Evolutionary conservation across 1,140 invertebrate species (phyloP).

Genomic region (Megalonaias nervosa): DNA sequence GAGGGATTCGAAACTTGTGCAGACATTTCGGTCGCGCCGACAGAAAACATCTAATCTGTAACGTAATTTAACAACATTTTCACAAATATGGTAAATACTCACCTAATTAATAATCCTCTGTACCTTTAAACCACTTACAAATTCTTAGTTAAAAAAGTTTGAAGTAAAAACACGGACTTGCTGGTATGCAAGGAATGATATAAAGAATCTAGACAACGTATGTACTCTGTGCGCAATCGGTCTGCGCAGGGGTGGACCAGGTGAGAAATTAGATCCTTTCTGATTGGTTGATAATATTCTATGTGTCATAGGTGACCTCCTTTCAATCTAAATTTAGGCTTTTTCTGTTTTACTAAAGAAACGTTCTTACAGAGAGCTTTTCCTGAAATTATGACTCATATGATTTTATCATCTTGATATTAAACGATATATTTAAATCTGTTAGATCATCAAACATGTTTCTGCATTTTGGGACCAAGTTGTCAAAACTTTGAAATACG

Average conservation of each 20-base stretch:
- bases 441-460: too few relatives aligned
- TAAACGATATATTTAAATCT: too few relatives aligned
- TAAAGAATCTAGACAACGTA: conserved; percentile 95
- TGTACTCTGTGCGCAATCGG: conserved; percentile 84
- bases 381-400: too few relatives aligned
- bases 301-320: conserved; percentile 28
- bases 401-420: too few relatives aligned
- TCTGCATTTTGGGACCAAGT: too few relatives aligned
- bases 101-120: conserved; percentile 34
- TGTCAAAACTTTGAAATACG: too few relatives aligned
- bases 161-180: conserved; percentile 76
- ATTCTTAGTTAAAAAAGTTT: conserved; percentile 36
- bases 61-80: conserved; percentile 8
- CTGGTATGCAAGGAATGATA: conserved; percentile 95
- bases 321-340: conserved; percentile 20
- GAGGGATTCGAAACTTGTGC: conserved; percentile 78
- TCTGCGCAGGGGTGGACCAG: conserved; percentile 79
- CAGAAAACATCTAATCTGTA: conserved; percentile 71
- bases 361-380: too few relatives aligned
- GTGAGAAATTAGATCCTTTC: conserved; percentile 20
- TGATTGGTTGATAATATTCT: conserved; percentile 29
- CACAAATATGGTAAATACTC: conserved; percentile 32
- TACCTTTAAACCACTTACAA: conserved; percentile 23
- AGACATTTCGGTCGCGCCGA: conserved; percentile 82
- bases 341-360: too few relatives aligned